Percentiles rank a stretch among this genome's conserved stretches.
Conservation (phyloP, 1,140 invertebrate species). For the Diplogasteroides magnus region DNA sequence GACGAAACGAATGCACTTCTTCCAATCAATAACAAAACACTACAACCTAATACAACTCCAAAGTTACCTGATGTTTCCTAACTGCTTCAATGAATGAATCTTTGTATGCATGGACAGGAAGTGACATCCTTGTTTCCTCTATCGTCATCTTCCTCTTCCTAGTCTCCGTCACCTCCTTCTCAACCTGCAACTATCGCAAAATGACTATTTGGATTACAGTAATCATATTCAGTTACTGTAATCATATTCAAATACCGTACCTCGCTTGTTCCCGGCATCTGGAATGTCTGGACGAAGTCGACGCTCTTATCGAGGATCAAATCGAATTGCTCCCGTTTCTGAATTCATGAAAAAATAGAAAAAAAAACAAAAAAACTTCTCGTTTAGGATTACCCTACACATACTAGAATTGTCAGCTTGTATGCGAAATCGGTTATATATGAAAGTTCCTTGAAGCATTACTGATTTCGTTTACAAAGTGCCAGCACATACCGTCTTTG, state of each 20-base stretch:
- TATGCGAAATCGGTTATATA: too few relatives aligned
- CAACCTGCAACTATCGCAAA: constrained; percentile 48
- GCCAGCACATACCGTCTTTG: constrained; percentile 47
- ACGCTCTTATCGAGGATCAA: constrained; percentile 84
- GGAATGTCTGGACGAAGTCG: constrained; percentile 89
- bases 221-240: constrained; percentile 33
- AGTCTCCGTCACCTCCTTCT: constrained; percentile 63
- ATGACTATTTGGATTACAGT: constrained; percentile 56
- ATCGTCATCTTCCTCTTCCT: constrained; percentile 76
- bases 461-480: too few relatives aligned
- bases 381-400: too few relatives aligned
- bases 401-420: too few relatives aligned
- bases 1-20: too few relatives aligned
- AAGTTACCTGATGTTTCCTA: constrained; percentile 22
- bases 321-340: constrained; percentile 77
- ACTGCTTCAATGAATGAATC: constrained; percentile 57
- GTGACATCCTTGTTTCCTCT: constrained; percentile 81
- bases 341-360: too few relatives aligned
- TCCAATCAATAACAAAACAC: too few relatives aligned
- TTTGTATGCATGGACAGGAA: constrained; percentile 89
- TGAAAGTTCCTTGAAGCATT: too few relatives aligned
- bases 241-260: constrained; percentile 36
- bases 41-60: too few relatives aligned
- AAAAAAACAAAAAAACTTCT: too few relatives aligned
- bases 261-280: constrained; percentile 73